Percentiles rank a stretch among this genome's conserved stretches.
These are phyloP conservation scores for Sciurus vulgaris DNA, from an alignment of 2,797 vertebrate species.

Conservation along the genomic window DNA sequence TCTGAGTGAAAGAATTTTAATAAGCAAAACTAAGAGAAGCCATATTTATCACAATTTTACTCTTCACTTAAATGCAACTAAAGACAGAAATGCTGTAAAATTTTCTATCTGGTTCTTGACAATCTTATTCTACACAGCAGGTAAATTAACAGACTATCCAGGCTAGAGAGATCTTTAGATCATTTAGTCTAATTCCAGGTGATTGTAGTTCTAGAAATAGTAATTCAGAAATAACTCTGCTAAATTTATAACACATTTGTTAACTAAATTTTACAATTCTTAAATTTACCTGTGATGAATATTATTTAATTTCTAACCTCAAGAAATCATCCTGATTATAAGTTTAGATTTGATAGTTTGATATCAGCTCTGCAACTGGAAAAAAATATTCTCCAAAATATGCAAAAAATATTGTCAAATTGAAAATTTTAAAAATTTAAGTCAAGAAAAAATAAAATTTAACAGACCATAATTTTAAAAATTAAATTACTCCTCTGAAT, in stretches of 20 bases:
- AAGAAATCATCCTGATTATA: constrained; percentile 61
- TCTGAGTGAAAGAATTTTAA: constrained; percentile 58
- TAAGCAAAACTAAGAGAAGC: constrained; percentile 35
- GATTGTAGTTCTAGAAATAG: constrained; percentile 67
- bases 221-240: constrained; percentile 55
- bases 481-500: constrained; percentile 47
- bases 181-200: constrained; percentile 70
- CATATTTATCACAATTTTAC: constrained; percentile 56
- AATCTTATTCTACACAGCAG: constrained; percentile 54
- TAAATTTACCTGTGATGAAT: constrained; percentile 68
- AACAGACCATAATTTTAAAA: neutral
- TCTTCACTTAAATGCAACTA: constrained; percentile 62
- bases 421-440: constrained; percentile 23
- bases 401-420: constrained; percentile 11
- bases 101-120: constrained; percentile 68
- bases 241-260: constrained; percentile 59
- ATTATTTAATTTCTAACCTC: constrained; percentile 52
- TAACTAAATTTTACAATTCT: constrained; percentile 62
- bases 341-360: constrained; percentile 56
- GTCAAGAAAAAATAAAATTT: neutral
- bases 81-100: constrained; percentile 58
- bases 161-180: constrained; percentile 59
- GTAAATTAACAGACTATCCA: constrained; percentile 68
- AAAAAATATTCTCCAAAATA: neutral
- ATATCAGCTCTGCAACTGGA: constrained; percentile 19